Evolutionary conservation across 35 echinoderm and acorn worm genomes (phyloP).

Genomic region (Acanthaster planci): DNA sequence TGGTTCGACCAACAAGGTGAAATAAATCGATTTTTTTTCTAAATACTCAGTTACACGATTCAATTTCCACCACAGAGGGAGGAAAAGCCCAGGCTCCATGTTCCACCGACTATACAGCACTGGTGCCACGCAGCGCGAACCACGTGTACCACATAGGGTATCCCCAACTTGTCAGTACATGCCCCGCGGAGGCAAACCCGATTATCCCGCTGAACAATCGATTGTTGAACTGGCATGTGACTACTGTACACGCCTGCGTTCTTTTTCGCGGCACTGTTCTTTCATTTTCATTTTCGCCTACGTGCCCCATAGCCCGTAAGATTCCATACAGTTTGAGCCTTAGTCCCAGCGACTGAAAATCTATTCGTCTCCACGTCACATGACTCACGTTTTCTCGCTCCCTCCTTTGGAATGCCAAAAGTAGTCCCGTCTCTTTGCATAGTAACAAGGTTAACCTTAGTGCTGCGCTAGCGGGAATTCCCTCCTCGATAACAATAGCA

Average conservation of each 20-base stretch:
- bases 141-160: background rate
- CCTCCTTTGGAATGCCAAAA: background rate
- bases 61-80: no score
- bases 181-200: background rate
- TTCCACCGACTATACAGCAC: no score
- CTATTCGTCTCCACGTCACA: background rate
- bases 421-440: slow-evolving; percentile 21
- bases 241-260: background rate
- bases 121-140: background rate
- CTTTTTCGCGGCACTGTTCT: background rate
- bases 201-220: background rate
- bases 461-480: slow-evolving; percentile 2
- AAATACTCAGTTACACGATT: no score
- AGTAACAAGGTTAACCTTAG: background rate
- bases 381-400: background rate
- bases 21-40: no score
- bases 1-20: no score
- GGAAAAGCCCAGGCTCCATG: no score
- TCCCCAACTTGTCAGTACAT: slow-evolving; percentile 24
- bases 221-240: slow-evolving; percentile 1
- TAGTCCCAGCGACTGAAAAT: background rate
- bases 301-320: background rate
- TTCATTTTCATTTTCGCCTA: slow-evolving; percentile 24
- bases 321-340: no score
- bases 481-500: background rate